phyloP scores from a whole-genome alignment of 2,888 invertebrate species.

The Cheilosia pagana region DNA sequence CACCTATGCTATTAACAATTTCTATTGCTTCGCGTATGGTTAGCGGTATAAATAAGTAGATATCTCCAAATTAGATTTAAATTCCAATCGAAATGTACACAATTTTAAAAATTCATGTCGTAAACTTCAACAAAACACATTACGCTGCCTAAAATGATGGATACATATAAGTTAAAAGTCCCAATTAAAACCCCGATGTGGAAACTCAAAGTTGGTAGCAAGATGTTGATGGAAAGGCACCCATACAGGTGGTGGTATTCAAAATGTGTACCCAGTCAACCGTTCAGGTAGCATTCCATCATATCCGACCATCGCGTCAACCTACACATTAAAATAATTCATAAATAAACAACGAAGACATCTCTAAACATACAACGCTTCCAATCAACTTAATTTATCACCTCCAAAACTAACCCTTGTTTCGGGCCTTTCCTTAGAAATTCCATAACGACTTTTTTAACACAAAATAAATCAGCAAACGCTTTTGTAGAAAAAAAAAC shows the following conservation, averaged over 20 bases:
- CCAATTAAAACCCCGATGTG: neutral
- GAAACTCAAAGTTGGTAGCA: conserved; percentile 27
- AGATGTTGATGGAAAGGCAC: conserved; percentile 5
- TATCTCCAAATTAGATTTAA: conserved; percentile 21
- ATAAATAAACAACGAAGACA: conserved; percentile 40
- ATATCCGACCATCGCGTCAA: conserved; percentile 34
- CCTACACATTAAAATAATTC: conserved; percentile 50
- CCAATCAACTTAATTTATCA: conserved; percentile 70
- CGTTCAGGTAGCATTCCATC: conserved; percentile 51
- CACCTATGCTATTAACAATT: conserved; percentile 39
- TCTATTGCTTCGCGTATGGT: conserved; percentile 29
- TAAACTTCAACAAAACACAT: conserved; percentile 28
- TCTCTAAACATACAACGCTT: conserved; percentile 41
- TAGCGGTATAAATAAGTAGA: conserved; percentile 15
- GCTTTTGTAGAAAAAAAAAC: neutral
- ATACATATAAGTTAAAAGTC: conserved; percentile 7
- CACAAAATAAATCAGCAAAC: conserved; percentile 59
- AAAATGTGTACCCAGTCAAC: conserved; percentile 3
- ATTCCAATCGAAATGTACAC: conserved; percentile 26
- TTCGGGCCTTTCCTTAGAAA: neutral
- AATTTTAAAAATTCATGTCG: conserved; percentile 25
- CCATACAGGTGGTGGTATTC: conserved; percentile 1
- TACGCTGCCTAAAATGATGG: neutral
- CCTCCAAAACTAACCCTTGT: conserved; percentile 46
- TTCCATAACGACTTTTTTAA: conserved; percentile 43